Evolutionary conservation across 2,888 invertebrate genomes (phyloP), one percentile per base, ranked within the genome.

Genomic region (Hyposoter didymator): DNA sequence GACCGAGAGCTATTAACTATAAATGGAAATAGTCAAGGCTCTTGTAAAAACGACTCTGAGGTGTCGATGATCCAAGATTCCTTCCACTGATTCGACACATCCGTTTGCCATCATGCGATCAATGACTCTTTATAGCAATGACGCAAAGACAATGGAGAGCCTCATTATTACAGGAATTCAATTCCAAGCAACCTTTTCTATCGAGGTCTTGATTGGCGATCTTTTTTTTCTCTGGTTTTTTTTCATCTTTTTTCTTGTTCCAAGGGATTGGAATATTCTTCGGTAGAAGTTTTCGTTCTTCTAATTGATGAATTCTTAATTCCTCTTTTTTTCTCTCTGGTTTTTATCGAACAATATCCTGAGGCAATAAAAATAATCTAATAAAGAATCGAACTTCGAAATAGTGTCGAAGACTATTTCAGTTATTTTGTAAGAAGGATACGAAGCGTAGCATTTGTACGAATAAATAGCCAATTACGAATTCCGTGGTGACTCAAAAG

Each of bases 21-120:
- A 62, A 74, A 74, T 62, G 32, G 32, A 75, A 75, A 19, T 8
- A 28, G 64, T 39, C 64, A 75, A 75, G 75, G 75, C 64, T 62
- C 28, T 52, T 17, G 22, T 8, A 64, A 47, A 32, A 75, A 62
- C 6, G 22, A 32, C 22, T 32, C 19, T 12, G 32, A 32, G n/a
- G 75, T 76, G 66, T 76, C 66, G 66, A 67, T 52, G 49, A 66
- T 76, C 66, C 49, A 49, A 67, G 66, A 76, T 76, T 47, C 49
- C 32, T 47, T 64, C 64, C 17, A 28, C 39, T 6, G 67, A 78
- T 78, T 47, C 22, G 22, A 35, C 76, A 64, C n/a, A 52, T 78
- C 52, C 67, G 67, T 39, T 52, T 73, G 43, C 35, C 52, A 55
- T 55, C 19, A 19, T 52, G 12, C 45, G 35, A 55, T 52, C 19